Conservation (phyloP, 2,797 vertebrate genomes). For the Falco berigora region DNA sequence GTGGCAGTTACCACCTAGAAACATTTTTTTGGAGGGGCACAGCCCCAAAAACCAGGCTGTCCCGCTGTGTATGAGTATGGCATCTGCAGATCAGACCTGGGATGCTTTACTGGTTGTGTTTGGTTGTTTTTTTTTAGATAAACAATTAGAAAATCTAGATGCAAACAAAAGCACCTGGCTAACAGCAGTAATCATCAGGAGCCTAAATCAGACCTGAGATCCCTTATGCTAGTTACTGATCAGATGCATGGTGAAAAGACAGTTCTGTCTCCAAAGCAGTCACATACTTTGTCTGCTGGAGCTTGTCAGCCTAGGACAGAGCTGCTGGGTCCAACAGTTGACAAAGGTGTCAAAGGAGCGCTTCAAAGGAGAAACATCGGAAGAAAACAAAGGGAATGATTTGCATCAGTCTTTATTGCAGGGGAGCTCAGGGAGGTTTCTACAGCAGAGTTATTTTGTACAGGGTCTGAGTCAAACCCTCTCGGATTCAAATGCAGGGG, state of each 20-base stretch:
- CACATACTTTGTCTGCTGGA: not conserved
- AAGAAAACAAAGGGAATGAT: not conserved
- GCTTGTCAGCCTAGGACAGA: not conserved
- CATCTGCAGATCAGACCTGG: not conserved
- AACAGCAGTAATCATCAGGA: not conserved
- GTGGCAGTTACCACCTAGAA: not conserved
- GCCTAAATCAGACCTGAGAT: not conserved
- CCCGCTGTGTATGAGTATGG: accelerated
- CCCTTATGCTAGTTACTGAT: not conserved
- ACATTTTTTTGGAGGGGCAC: not conserved
- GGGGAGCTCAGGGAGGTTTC: not conserved
- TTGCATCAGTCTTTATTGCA: not conserved
- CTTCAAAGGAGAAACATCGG: not conserved
- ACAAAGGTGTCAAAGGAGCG: not conserved
- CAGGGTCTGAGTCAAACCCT: not conserved
- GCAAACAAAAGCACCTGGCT: not conserved
- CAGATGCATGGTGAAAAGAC: not conserved
- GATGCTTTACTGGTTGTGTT: not conserved
- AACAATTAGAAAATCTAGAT: not conserved
- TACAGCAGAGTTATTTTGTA: not conserved
- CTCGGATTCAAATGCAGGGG: not conserved
- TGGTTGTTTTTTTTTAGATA: not conserved
- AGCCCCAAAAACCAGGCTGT: not conserved
- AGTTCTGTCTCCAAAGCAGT: not conserved
- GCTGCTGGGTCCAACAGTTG: not conserved